Base-by-base conservation (phyloP, 2,888 invertebrate genomes). In the Esperia sulphurella region DNA sequence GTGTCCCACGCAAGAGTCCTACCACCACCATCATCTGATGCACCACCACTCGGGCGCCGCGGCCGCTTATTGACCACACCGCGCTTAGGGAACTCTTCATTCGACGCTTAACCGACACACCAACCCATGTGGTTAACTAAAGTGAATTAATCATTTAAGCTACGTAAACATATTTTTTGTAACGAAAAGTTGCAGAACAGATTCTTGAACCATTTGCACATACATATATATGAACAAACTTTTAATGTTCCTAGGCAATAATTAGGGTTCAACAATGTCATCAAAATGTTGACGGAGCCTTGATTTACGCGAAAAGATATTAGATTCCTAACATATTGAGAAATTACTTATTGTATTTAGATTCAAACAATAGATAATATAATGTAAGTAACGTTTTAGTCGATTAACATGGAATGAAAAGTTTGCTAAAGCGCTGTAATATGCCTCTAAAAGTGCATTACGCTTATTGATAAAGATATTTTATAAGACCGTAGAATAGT, bases 1-100 rank as follows among this genome's bases (percentile, higher is more conserved):
- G 88, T 88, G 88, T 59, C 88, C 88, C 37, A 74, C 87, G 49
- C 88, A 89, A 58, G 88, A 89, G 61, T 92, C 86, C 43, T 89
- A 83, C 57, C 83, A 89, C 58, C 88, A 89, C 69, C 92, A 92
- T 59, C 92, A 92, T 60, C 74, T 93, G 63, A 92, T 92, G 91
- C 92, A 92, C 76, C 92, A 92, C 76, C 92, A 92, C 59, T 89
- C 91, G 29, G 94, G 94, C 8, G 94, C 94, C 39, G 93, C 95
- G 50, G 93, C 94, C 51, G 94, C 94, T 45, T 95, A 95, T 91
- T 95, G 93, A 94, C 91, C 91, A 47, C 87, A 90, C 52, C 89
- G 87, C 88, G 87, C 87, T 87, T 90, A 90, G 87, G 80, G 79
- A 76, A 83, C 87, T 87, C 75, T 86, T 87, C 83, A 87, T 83